phyloP scores from a whole-genome alignment of 1,140 invertebrate species.

The Acromyrmex echinatior region DNA sequence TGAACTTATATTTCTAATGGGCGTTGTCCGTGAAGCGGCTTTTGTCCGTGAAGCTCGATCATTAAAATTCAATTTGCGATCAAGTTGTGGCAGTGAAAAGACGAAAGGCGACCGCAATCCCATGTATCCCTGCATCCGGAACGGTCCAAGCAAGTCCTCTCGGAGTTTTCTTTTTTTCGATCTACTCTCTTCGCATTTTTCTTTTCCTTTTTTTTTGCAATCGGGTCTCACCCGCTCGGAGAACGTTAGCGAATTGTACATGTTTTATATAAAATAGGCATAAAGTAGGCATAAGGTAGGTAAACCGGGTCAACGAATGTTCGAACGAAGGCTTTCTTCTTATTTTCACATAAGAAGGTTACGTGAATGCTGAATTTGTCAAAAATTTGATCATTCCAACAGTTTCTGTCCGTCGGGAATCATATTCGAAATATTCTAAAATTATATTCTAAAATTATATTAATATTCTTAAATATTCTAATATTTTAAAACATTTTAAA shows the following conservation, averaged over 20 bases:
- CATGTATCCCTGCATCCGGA: constrained; percentile 27
- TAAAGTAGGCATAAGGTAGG: constrained; percentile 85
- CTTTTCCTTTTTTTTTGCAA: background rate
- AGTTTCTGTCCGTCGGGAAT: background rate
- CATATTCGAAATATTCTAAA: background rate
- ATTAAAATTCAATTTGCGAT: constrained; percentile 27
- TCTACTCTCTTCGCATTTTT: background rate
- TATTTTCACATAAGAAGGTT: background rate
- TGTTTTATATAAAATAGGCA: constrained; percentile 81
- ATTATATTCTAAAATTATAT: background rate
- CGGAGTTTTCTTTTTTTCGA: constrained; percentile 9
- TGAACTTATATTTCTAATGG: background rate
- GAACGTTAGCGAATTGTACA: constrained; percentile 74
- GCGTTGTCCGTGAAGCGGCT: background rate
- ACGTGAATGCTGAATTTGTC: background rate
- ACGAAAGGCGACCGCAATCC: constrained; percentile 28
- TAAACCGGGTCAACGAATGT: constrained; percentile 79
- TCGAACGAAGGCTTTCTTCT: constrained; percentile 5
- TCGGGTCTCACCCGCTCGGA: constrained; percentile 27
- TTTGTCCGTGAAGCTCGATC: background rate
- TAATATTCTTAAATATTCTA: too few relatives aligned
- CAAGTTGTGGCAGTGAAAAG: background rate
- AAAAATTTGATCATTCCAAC: background rate
- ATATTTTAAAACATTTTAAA: background rate
- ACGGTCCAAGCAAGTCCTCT: constrained; percentile 17